phyloP scores from a whole-genome alignment of 1,140 invertebrate genomes.

The Pseudomyrmex concolor region DNA sequence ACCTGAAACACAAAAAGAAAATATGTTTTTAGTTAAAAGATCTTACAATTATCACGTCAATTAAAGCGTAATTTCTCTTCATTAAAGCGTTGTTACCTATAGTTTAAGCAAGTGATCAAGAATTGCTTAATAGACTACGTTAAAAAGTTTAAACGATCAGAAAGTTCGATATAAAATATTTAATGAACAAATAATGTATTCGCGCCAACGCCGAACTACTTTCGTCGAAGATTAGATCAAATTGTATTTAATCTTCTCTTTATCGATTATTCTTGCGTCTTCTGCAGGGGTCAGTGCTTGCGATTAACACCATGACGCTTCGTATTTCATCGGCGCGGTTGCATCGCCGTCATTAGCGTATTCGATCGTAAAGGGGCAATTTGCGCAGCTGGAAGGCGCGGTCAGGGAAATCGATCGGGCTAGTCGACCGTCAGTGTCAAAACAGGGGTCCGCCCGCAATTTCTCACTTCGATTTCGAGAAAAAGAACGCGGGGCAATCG shows the following conservation, averaged over 20 bases:
- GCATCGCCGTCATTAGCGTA: constrained; percentile 24
- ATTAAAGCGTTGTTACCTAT: not conserved
- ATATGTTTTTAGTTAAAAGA: constrained; percentile 22
- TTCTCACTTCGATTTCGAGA: constrained; percentile 38
- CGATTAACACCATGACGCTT: constrained; percentile 17
- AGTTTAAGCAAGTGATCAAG: not conserved
- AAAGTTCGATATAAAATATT: not conserved
- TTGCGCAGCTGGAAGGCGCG: constrained; percentile 30
- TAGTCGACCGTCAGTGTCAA: constrained; percentile 35
- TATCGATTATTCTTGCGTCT: constrained; percentile 12
- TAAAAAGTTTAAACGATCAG: not conserved
- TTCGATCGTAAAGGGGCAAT: constrained; percentile 30
- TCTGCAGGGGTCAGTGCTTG: not conserved
- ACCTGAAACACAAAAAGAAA: constrained; percentile 61
- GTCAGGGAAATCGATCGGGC: constrained; percentile 38
- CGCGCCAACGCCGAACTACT: not conserved
- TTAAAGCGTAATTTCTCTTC: constrained; percentile 3
- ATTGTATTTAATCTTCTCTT: constrained; percentile 16
- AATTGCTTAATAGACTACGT: not conserved
- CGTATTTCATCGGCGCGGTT: constrained; percentile 13
- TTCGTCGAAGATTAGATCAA: not conserved
- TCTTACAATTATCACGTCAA: not conserved
- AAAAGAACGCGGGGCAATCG: not conserved
- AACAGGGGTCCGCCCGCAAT: constrained; percentile 44
- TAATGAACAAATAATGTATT: not conserved